Evolutionary conservation across 1,140 invertebrate genomes (phyloP).

Genomic region (Drosophila rufa): DNA sequence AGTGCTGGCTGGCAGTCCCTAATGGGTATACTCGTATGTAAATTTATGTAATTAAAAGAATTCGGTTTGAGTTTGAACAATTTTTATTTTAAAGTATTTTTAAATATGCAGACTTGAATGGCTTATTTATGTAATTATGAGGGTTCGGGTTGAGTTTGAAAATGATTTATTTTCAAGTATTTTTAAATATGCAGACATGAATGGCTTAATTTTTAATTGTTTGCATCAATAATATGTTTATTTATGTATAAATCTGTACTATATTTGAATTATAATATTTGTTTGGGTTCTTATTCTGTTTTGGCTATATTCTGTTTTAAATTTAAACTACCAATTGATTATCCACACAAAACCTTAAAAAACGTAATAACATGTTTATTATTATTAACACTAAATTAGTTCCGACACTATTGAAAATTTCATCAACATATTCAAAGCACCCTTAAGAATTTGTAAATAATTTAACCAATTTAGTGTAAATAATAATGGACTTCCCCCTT

Average conservation of each 20-base stretch:
- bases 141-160: not conserved
- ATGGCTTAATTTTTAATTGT: too few species aligned
- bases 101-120: not conserved
- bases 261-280: too few species aligned
- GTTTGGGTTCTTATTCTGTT: too few species aligned
- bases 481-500: not conserved
- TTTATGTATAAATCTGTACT: too few species aligned
- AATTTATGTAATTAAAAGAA: not conserved
- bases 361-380: not conserved
- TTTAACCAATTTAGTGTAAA: too few species aligned
- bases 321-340: too few species aligned
- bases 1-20: conserved; percentile 2
- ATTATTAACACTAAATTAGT: not conserved
- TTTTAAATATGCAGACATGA: not conserved
- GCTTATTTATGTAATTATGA: too few species aligned
- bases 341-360: not conserved
- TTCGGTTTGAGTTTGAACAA: not conserved
- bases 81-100: not conserved
- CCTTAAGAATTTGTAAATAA: too few species aligned
- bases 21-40: conserved; percentile 15
- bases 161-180: not conserved
- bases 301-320: too few species aligned
- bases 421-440: not conserved
- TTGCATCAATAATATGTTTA: too few species aligned
- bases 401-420: not conserved